phyloP scores from a whole-genome alignment of 2,113 vertebrate genomes.

The Chelonoidis abingdonii region DNA sequence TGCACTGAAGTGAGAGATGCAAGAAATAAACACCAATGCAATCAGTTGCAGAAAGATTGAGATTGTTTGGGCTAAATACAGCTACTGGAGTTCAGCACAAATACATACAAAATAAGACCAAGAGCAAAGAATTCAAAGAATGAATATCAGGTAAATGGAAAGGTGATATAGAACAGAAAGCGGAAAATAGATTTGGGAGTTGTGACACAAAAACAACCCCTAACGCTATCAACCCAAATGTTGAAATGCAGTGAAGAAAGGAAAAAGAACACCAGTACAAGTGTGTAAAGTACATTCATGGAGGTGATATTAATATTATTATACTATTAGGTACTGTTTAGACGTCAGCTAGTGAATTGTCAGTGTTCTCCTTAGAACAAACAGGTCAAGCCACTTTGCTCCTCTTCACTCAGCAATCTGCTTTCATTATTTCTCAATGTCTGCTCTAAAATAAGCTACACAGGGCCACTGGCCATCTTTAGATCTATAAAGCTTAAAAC shows the following conservation, averaged over 20 bases:
- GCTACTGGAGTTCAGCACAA: neutral
- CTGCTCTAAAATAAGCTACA: neutral
- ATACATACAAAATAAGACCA: neutral
- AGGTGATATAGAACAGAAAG: neutral
- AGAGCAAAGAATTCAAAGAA: neutral
- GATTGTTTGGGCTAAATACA: neutral
- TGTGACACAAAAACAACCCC: neutral
- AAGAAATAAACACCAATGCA: neutral
- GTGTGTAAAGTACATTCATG: conserved; percentile 22
- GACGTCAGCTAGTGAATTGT: conserved; percentile 7
- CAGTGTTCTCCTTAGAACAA: conserved; percentile 32
- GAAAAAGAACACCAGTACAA: neutral
- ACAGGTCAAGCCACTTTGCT: neutral
- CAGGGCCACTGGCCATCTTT: neutral
- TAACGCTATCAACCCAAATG: neutral
- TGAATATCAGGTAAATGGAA: neutral
- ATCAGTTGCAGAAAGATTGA: neutral
- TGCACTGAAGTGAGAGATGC: neutral
- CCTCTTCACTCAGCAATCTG: neutral
- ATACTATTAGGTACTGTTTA: conserved; percentile 25
- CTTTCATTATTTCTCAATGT: neutral
- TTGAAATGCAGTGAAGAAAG: conserved; percentile 13
- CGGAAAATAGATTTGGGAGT: conserved; percentile 3
- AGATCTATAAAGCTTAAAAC: neutral
- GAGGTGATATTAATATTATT: conserved; percentile 30